phyloP scores from a whole-genome alignment of 1,140 invertebrate species.

The Calliphora vicina region DNA sequence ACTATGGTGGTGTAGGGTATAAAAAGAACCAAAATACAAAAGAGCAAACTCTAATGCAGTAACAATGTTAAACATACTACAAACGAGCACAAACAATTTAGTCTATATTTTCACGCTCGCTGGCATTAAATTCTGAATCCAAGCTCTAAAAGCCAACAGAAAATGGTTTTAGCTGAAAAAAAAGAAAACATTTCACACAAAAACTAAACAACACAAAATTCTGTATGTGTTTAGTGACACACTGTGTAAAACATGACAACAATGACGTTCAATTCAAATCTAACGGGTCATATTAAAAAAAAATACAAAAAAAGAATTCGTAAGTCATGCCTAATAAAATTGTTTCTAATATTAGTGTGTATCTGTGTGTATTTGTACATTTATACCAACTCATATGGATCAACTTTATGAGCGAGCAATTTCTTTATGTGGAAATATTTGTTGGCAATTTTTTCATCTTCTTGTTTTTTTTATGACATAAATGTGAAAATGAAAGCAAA shows the following conservation, averaged over 20 bases:
- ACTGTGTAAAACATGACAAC: background rate
- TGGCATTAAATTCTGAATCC: background rate
- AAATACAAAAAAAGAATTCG: background rate
- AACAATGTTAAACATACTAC: background rate
- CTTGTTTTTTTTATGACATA: background rate
- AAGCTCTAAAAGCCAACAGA: background rate
- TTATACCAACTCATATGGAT: background rate
- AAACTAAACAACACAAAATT: background rate
- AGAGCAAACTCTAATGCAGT: too few relatives aligned
- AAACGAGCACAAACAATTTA: background rate
- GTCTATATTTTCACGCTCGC: background rate
- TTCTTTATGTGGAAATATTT: background rate
- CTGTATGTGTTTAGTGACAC: too few relatives aligned
- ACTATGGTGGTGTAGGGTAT: too few relatives aligned
- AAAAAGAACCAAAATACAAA: too few relatives aligned
- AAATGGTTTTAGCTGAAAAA: background rate
- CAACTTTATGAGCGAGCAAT: background rate
- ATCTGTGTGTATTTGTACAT: too few relatives aligned
- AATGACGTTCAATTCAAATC: background rate
- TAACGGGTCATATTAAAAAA: background rate
- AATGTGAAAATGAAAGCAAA: background rate
- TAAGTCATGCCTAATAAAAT: conserved; percentile 1
- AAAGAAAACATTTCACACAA: too few relatives aligned
- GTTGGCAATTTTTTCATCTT: background rate
- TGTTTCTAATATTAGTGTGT: too few relatives aligned